Conservation (phyloP, 2,888 invertebrate genomes). For the Cosmorhoe ocellata region DNA sequence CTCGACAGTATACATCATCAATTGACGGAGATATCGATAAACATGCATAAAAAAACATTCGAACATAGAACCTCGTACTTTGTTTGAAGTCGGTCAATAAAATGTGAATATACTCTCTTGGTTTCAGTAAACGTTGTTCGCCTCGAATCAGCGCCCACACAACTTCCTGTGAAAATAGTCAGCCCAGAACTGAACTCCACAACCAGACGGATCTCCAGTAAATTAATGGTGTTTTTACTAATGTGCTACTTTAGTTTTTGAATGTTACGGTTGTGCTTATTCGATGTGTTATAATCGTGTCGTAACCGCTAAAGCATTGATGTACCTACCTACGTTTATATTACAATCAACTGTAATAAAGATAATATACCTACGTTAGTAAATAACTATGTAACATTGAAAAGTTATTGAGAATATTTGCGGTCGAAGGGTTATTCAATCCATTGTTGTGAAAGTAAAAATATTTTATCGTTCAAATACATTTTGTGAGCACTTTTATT, state of each 20-base stretch:
- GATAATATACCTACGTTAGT: background rate
- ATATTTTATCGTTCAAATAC: slow-evolving; percentile 2
- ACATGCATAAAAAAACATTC: too few relatives aligned
- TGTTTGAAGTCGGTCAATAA: too few relatives aligned
- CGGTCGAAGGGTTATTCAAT: slow-evolving; percentile 9
- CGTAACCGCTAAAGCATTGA: slow-evolving; percentile 2
- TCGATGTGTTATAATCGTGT: slow-evolving; percentile 1
- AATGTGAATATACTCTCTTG: too few relatives aligned
- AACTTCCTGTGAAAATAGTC: slow-evolving; percentile 72
- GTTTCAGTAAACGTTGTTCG: slow-evolving; percentile 74
- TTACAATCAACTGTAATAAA: background rate
- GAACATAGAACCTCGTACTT: too few relatives aligned
- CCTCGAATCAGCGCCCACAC: slow-evolving; percentile 70
- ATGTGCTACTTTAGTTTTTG: slow-evolving; percentile 50
- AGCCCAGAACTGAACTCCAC: slow-evolving; percentile 58
- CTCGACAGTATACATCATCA: too few relatives aligned
- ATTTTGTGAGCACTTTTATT: too few relatives aligned
- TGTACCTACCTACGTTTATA: background rate
- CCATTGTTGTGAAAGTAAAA: slow-evolving; percentile 3
- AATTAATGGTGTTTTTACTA: slow-evolving; percentile 45
- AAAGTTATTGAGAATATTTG: slow-evolving; percentile 5
- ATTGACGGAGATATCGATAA: too few relatives aligned
- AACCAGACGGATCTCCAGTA: slow-evolving; percentile 34
- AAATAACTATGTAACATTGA: background rate
- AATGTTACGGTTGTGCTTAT: slow-evolving; percentile 21